Conservation (phyloP, 1,140 invertebrate species). For the Zaprionus inermis region DNA sequence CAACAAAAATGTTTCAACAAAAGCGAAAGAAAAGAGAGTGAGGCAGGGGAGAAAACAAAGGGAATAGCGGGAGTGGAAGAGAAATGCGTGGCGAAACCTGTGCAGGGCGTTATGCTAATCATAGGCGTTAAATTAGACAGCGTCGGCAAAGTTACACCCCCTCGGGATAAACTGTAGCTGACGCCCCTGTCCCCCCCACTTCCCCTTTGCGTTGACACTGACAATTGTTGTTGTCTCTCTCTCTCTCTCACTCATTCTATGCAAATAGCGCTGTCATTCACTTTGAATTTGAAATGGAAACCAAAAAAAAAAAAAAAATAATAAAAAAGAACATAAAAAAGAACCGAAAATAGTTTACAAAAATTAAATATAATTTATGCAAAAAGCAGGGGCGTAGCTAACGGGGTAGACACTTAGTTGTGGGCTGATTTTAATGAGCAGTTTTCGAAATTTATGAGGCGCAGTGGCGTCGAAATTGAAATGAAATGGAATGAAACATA, state of each 20-base stretch:
- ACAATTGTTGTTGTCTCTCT: slow-evolving; percentile 39
- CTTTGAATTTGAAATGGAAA: slow-evolving; percentile 46
- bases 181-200: background rate
- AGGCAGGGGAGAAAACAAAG: background rate
- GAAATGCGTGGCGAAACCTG: slow-evolving; percentile 47
- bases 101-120: slow-evolving; percentile 69
- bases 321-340: background rate
- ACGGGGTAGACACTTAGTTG: slow-evolving; percentile 48
- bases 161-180: slow-evolving; percentile 2
- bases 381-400: slow-evolving; percentile 41
- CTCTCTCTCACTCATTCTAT: slow-evolving; percentile 21
- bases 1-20: slow-evolving; percentile 32
- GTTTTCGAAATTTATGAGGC: slow-evolving; percentile 73
- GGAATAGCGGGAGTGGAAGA: slow-evolving; percentile 24
- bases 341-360: slow-evolving; percentile 39
- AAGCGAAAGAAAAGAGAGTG: background rate
- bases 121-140: slow-evolving; percentile 40
- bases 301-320: slow-evolving; percentile 36
- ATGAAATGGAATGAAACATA: slow-evolving; percentile 70
- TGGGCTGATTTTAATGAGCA: slow-evolving; percentile 68
- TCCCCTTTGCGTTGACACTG: background rate
- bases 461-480: slow-evolving; percentile 70
- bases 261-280: slow-evolving; percentile 46
- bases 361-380: slow-evolving; percentile 76
- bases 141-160: slow-evolving; percentile 21